A percentile compares a stretch with the other conserved stretches of the same genome.
Evolutionary conservation across 1,140 invertebrate genomes (phyloP).

Genomic region (Belonocnema kinseyi): DNA sequence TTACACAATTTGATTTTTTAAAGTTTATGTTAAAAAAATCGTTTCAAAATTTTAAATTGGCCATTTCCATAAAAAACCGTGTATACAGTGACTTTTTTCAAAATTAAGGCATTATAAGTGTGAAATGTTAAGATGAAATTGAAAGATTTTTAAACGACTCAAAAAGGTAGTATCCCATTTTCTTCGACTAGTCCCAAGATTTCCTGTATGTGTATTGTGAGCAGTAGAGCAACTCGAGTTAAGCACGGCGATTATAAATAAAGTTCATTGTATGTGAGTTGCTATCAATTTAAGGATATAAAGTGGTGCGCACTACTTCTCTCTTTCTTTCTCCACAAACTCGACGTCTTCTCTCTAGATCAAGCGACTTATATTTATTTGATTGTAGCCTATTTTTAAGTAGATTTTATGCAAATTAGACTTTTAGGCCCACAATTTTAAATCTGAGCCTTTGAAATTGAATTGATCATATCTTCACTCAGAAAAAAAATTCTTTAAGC

Average conservation of each 20-base stretch:
- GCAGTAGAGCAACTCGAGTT: slow-evolving; percentile 58
- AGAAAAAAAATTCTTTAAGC: too few species aligned
- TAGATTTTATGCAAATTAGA: too few species aligned
- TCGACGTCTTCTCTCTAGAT: slow-evolving; percentile 15
- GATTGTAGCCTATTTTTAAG: neutral
- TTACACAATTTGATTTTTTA: too few species aligned
- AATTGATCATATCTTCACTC: neutral
- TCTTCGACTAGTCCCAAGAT: slow-evolving; percentile 38
- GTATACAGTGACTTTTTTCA: too few species aligned
- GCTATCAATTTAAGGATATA: slow-evolving; percentile 73
- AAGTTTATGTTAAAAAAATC: too few species aligned
- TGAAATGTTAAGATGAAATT: neutral
- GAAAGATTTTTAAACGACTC: slow-evolving; percentile 11
- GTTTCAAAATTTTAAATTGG: too few species aligned
- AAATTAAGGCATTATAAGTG: too few species aligned
- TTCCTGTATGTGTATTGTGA: slow-evolving; percentile 62
- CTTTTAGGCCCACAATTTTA: slow-evolving; percentile 25
- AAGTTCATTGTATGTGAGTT: slow-evolving; percentile 73
- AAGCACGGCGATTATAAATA: slow-evolving; percentile 70
- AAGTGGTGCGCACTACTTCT: slow-evolving; percentile 54
- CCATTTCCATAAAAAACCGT: too few species aligned
- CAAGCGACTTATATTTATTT: neutral
- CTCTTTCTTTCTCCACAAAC: slow-evolving; percentile 37
- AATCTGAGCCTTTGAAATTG: too few species aligned
- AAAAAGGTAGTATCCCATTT: slow-evolving; percentile 26